These are phyloP conservation scores for Drosophila subpulchrella DNA, from an alignment of 1,140 invertebrate species.

Conservation along the genomic window DNA sequence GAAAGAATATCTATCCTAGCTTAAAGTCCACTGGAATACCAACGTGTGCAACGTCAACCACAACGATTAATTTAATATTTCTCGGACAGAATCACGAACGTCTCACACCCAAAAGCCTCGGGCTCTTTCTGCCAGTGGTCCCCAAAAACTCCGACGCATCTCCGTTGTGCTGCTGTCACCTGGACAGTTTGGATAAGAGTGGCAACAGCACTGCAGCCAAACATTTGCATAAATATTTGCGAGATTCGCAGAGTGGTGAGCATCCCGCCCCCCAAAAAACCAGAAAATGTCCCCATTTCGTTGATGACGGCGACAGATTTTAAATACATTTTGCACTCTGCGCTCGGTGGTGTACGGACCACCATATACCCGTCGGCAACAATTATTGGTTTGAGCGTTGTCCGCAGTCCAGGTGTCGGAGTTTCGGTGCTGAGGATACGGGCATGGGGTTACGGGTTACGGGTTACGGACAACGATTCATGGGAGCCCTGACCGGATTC, in stretches of 20 bases:
- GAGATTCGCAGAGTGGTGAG: neutral
- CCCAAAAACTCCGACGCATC: neutral
- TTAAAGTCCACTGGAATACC: neutral
- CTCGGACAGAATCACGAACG: conserved; percentile 42
- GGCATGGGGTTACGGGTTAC: neutral
- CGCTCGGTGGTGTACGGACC: conserved; percentile 15
- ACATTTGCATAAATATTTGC: conserved; percentile 59
- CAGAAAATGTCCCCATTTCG: conserved; percentile 49
- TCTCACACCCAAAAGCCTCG: conserved; percentile 14
- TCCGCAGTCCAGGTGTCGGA: conserved; percentile 29
- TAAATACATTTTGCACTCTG: conserved; percentile 59
- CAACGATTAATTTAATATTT: conserved; percentile 43
- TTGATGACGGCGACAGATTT: conserved; percentile 55
- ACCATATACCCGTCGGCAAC: conserved; percentile 39
- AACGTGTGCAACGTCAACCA: conserved; percentile 2
- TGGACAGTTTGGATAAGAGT: conserved; percentile 35
- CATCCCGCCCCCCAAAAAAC: conserved; percentile 6
- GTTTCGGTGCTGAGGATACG: conserved; percentile 9
- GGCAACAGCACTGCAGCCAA: conserved; percentile 30
- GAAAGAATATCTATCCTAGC: neutral
- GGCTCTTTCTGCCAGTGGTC: neutral
- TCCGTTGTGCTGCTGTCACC: conserved; percentile 22
- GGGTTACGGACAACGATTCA: conserved; percentile 21
- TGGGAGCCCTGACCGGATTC: conserved; percentile 15
- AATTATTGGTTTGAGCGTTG: conserved; percentile 54